A percentile compares a stretch with the other conserved stretches of the same genome.
Conservation (phyloP, 2,113 vertebrate genomes). For the Donacobius atricapilla region DNA sequence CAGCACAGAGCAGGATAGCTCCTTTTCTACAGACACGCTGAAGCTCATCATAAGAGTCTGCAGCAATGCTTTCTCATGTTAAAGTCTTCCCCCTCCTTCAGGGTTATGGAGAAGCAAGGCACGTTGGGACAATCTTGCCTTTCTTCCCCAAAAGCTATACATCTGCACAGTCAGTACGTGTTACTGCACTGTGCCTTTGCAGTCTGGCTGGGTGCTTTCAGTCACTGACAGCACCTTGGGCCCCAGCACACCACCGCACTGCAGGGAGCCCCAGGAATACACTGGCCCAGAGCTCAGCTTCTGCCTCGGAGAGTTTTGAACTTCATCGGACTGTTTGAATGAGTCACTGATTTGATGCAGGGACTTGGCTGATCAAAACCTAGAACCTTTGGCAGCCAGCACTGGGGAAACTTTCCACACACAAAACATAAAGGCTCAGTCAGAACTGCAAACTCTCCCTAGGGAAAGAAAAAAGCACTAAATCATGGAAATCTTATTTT, state of each 20-base stretch:
- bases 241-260: rapidly evolving
- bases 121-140: neutral
- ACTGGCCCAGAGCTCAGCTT: neutral
- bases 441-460: neutral
- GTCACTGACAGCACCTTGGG: neutral
- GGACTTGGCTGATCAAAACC: neutral
- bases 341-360: neutral
- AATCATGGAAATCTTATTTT: neutral
- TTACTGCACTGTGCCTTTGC: neutral
- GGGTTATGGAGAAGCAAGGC: neutral
- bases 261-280: neutral
- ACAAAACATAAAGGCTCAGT: neutral
- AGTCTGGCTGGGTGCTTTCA: neutral
- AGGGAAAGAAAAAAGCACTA: neutral
- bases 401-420: neutral
- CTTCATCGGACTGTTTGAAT: neutral
- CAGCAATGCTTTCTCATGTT: neutral
- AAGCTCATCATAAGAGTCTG: neutral
- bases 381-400: neutral
- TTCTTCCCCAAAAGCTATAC: neutral
- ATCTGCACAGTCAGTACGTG: neutral
- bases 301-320: neutral
- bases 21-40: neutral
- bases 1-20: neutral
- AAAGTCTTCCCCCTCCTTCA: neutral